phyloP scores from a whole-genome alignment of 2,797 vertebrate species.

The Manis javanica region DNA sequence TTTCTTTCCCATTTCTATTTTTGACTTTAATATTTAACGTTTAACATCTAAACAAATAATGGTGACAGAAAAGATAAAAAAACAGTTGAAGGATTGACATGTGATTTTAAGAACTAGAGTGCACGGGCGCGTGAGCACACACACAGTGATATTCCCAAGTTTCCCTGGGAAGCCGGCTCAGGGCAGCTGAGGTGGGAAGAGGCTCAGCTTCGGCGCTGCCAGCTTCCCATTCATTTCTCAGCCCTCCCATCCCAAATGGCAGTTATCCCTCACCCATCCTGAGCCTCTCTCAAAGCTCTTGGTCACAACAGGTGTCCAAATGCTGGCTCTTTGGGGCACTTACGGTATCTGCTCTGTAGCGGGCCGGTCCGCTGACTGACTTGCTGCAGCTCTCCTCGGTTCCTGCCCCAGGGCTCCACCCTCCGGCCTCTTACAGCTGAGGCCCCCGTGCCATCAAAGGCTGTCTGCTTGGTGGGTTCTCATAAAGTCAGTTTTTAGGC shows the following conservation, averaged over 20 bases:
- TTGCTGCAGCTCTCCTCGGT: background rate
- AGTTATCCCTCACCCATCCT: background rate
- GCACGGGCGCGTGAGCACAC: rapidly evolving
- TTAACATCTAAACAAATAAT: background rate
- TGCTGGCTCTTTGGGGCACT: background rate
- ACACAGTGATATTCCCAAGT: background rate
- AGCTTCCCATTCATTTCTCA: background rate
- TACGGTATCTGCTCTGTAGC: background rate
- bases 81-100: background rate
- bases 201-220: no score
- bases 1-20: background rate
- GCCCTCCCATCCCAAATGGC: background rate
- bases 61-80: background rate
- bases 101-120: background rate
- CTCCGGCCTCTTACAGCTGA: background rate
- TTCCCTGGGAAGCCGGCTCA: background rate
- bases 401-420: background rate
- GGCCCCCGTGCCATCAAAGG: rapidly evolving
- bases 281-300: background rate
- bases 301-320: background rate
- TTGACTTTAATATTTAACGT: background rate
- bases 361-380: background rate
- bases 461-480: no score
- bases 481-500: background rate
- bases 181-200: rapidly evolving